Conservation (phyloP, 2,797 vertebrate genomes). For the Anas bernieri region DNA sequence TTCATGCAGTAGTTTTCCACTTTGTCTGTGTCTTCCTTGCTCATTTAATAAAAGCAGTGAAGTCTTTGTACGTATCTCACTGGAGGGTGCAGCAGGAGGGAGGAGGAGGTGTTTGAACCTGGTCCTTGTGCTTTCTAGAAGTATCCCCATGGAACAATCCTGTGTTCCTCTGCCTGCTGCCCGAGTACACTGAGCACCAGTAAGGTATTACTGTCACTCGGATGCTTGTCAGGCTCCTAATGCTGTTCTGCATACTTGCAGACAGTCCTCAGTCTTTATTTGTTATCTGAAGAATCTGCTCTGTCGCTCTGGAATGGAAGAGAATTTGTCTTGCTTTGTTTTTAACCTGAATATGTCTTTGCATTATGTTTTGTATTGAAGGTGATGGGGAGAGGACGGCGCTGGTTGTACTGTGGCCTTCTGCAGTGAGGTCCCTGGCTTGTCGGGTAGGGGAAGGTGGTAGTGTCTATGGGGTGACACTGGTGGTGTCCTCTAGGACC, state of each 20-base stretch:
- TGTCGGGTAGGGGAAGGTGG: background rate
- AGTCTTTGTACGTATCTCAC: background rate
- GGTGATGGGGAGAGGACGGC: background rate
- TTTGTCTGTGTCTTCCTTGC: background rate
- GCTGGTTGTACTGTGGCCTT: background rate
- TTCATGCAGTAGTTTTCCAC: rapidly evolving
- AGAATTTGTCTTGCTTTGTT: background rate
- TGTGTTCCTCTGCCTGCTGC: background rate
- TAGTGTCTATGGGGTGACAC: too few species aligned
- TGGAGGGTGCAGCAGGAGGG: background rate
- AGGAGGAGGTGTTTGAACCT: background rate
- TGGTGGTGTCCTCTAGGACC: background rate
- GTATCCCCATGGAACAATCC: background rate
- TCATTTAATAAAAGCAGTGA: background rate
- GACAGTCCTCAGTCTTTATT: background rate
- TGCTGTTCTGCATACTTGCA: background rate
- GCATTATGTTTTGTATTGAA: background rate
- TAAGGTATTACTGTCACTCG: background rate
- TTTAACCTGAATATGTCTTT: background rate
- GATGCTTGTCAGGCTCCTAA: background rate
- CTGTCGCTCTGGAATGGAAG: background rate
- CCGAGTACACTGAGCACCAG: background rate
- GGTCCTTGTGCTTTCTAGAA: background rate
- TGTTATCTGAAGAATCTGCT: background rate
- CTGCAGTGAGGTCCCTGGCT: background rate